Base-by-base conservation (phyloP, 2,113 vertebrate genomes). In the Helogale parvula region DNA sequence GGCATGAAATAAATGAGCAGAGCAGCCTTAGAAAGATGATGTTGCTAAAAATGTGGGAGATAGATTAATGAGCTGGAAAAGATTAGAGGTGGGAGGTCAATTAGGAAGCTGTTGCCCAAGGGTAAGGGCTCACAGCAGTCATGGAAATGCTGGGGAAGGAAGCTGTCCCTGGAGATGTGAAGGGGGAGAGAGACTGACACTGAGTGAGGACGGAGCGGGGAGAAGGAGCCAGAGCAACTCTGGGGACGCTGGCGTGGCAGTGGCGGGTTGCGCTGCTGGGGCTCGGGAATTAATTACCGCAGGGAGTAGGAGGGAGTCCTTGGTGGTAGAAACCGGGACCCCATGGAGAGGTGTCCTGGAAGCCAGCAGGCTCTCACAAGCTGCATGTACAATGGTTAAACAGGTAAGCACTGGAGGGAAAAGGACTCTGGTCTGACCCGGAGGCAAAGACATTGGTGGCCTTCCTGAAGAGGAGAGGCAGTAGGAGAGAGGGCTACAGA, bases 31-130 rank as follows among this genome's bases (percentile, higher is more conserved):
- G 93, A 93, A 95, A 92, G 91, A 96, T 83, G 89, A 83, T 95
- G 94, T 80, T 94, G 82, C 90, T 97, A 80, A 97, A 97, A 97
- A 85, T 90, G 74, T 86, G 76, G 84, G 95, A 92, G 97, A 95
- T 95, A 52, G 97, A 93, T 97, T 97, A 96, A 98, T 96, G 96
- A 96, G 84, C 93, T 97, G 95, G 97, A 95, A 96, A 98, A 90
- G 87, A 91, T 95, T 96, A 47, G 38, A 92, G 76, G 85, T 98
- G 82, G 94, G 63, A 98, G 93, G 96, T 88, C 93, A 47, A 7
- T 93, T 65, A 97, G 92, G 33, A 96, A 90, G 93, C 88, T 91
- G 38, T 68, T 19, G 27, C 31, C 7, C 31, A 76, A 89, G 82
- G 81, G 47, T 86, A 71, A 45, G 60, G 69, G 2, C 54, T 82